Conservation (phyloP, 2,797 vertebrate genomes). For the Acropternis orthonyx region DNA sequence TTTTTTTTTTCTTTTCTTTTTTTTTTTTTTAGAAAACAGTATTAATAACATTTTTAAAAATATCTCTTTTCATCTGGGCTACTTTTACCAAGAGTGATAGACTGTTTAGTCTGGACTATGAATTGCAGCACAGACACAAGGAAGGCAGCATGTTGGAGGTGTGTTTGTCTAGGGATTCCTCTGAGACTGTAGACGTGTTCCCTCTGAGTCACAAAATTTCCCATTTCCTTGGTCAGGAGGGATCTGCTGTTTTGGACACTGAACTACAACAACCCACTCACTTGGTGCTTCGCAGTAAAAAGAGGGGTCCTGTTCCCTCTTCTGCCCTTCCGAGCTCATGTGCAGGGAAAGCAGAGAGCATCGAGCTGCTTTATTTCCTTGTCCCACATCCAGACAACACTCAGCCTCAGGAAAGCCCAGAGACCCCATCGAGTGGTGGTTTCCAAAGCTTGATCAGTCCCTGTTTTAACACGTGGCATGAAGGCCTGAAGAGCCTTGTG, state of each 20-base stretch:
- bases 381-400: not conserved
- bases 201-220: not conserved
- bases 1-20: not conserved
- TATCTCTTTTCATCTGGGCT: not conserved
- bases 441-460: not conserved
- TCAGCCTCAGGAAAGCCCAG: not conserved
- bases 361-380: not conserved
- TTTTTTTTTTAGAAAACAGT: not conserved
- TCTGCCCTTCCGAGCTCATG: not conserved
- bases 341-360: not conserved
- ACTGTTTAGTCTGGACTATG: not conserved
- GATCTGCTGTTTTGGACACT: not conserved
- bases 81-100: not conserved
- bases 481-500: accelerated
- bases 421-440: not conserved
- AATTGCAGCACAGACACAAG: not conserved
- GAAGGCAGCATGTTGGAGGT: not conserved
- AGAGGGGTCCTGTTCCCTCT: not conserved
- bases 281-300: not conserved
- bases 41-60: not conserved
- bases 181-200: not conserved
- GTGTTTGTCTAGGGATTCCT: not conserved
- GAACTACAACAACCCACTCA: not conserved
- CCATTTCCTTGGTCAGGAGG: not conserved
- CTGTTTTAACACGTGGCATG: accelerated